Evolutionary conservation across 2,797 vertebrate genomes (phyloP).

Genomic region (Synanceia verrucosa): DNA sequence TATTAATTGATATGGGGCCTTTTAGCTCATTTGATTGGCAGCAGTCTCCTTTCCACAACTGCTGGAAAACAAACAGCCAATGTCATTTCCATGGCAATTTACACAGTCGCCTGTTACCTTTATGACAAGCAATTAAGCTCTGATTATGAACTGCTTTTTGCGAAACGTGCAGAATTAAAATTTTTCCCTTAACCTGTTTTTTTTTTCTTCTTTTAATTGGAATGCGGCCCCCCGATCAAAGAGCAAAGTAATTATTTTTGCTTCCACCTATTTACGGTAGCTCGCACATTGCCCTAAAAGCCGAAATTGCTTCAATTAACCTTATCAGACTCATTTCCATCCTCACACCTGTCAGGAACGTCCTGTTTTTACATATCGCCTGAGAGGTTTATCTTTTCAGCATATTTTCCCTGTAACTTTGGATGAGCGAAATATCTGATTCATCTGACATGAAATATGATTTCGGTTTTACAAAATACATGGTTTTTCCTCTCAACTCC

Average conservation of each 20-base stretch:
- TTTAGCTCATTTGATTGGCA: conserved; percentile 63
- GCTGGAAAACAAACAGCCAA: conserved; percentile 51
- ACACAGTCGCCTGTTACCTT: conserved; percentile 42
- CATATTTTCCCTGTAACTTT: neutral
- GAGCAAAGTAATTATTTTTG: conserved; percentile 62
- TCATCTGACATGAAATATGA: neutral
- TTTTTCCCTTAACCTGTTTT: conserved; percentile 49
- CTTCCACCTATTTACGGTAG: conserved; percentile 14
- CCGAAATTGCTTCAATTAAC: conserved; percentile 65
- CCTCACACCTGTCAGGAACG: conserved; percentile 13
- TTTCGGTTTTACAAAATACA: neutral
- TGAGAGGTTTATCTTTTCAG: neutral
- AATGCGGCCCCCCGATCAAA: conserved; percentile 49
- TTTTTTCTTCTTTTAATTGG: conserved; percentile 64
- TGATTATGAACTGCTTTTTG: conserved; percentile 53
- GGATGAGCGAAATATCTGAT: neutral
- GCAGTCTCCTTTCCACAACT: conserved; percentile 43
- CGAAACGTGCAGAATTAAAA: conserved; percentile 52
- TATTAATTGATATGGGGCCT: conserved; percentile 56
- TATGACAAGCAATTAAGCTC: conserved; percentile 67
- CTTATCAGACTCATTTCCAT: conserved; percentile 52
- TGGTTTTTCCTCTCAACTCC: neutral
- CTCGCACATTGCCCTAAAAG: conserved; percentile 31
- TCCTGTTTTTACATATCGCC: conserved; percentile 5
- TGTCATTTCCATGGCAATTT: conserved; percentile 50